A percentile compares a stretch with the other conserved stretches of the same genome.
These are phyloP conservation scores for Oncorhynchus gorbuscha DNA, from an alignment of 2,113 vertebrate species.

Conservation along the genomic window DNA sequence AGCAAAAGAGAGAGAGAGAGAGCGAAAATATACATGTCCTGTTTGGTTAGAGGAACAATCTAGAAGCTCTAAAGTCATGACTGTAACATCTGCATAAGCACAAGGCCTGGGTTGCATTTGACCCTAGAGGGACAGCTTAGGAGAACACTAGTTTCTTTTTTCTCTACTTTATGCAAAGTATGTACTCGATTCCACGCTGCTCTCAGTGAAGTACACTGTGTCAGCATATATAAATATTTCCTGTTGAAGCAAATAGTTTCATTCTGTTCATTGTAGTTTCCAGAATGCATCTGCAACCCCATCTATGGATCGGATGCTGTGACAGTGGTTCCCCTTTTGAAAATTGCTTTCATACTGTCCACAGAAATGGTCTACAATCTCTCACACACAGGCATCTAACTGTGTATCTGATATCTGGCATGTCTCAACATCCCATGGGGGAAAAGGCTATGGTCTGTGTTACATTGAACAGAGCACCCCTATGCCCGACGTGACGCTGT, in stretches of 20 bases:
- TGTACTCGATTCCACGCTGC: not conserved
- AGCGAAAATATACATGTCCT: not conserved
- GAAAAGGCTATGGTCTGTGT: not conserved
- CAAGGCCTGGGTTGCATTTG: not conserved
- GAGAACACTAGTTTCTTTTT: too few species aligned
- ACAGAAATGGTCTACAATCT: not conserved
- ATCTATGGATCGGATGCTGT: not conserved
- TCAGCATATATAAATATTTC: not conserved
- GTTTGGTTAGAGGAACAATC: not conserved
- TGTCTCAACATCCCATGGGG: not conserved
- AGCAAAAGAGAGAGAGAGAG: not conserved
- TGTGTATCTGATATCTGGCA: not conserved
- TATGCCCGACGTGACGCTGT: slow-evolving; percentile 58
- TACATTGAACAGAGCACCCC: slow-evolving; percentile 23
- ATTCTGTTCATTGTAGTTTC: too few species aligned
- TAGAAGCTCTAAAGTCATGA: not conserved
- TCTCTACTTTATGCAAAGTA: not conserved
- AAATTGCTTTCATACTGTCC: not conserved
- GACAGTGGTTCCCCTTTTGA: too few species aligned
- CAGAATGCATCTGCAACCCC: too few species aligned
- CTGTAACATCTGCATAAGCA: not conserved
- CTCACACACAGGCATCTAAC: not conserved
- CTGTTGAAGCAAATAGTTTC: not conserved
- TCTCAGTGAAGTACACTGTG: not conserved
- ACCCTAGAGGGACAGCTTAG: not conserved